phyloP scores from a whole-genome alignment of 2,113 vertebrate genomes.

The Camarhynchus parvulus region DNA sequence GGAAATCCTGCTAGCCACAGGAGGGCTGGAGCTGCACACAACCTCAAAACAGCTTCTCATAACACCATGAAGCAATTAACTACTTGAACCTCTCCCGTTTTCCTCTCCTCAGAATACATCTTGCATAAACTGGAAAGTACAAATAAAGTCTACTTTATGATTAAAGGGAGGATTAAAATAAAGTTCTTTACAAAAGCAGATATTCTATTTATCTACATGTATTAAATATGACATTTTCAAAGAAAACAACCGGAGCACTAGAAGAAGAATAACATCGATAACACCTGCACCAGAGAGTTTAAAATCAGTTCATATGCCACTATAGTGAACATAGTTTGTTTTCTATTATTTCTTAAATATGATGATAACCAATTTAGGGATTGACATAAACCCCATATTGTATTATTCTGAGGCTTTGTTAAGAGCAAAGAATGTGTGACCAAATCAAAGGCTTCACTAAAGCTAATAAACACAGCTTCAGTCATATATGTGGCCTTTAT shows the following conservation, averaged over 20 bases:
- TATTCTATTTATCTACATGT: neutral
- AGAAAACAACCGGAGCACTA: slow-evolving; percentile 28
- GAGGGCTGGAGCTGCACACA: neutral
- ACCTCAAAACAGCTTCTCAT: neutral
- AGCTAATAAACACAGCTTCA: slow-evolving; percentile 70
- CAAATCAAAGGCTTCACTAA: slow-evolving; percentile 68
- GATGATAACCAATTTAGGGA: slow-evolving; percentile 54
- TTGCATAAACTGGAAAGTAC: neutral
- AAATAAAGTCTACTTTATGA: neutral
- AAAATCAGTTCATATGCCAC: slow-evolving; percentile 34
- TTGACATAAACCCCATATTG: slow-evolving; percentile 43
- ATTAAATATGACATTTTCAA: slow-evolving; percentile 37
- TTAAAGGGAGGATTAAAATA: neutral
- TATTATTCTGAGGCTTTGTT: slow-evolving; percentile 62
- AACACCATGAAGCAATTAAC: neutral
- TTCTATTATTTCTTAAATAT: slow-evolving; percentile 49
- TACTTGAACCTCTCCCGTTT: neutral
- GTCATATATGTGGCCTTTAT: slow-evolving; percentile 68
- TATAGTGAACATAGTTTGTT: slow-evolving; percentile 18
- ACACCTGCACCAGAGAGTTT: slow-evolving; percentile 43
- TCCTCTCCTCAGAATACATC: neutral
- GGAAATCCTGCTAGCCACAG: neutral
- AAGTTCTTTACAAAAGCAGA: neutral
- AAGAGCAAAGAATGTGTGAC: slow-evolving; percentile 68
- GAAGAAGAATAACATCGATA: neutral